Conservation (phyloP, 2,888 invertebrate genomes). For the Lottia gigantea region DNA sequence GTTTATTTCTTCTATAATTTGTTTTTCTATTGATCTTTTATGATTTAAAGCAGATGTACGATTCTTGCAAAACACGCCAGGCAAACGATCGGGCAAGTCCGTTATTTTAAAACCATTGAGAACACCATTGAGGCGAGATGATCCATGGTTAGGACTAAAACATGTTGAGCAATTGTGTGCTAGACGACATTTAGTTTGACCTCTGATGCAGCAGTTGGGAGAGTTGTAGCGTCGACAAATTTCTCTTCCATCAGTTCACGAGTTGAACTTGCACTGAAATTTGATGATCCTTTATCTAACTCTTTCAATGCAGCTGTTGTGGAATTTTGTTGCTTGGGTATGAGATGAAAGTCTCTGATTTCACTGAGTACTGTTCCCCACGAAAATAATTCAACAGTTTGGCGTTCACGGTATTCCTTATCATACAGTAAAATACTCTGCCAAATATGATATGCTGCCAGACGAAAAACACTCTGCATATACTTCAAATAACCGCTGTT, state of each 20-base stretch:
- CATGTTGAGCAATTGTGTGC: constrained; percentile 9
- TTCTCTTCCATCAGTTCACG: constrained; percentile 1
- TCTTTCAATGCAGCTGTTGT: background rate
- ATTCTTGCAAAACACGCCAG: background rate
- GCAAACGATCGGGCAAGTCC: background rate
- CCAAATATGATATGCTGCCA: constrained; percentile 2
- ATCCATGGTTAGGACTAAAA: constrained; percentile 2
- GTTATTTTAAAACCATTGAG: constrained; percentile 4
- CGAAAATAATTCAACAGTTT: background rate
- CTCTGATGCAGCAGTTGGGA: background rate
- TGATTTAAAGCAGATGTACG: constrained; percentile 3
- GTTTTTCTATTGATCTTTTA: background rate
- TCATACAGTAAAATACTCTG: constrained; percentile 5
- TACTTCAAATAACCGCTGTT: background rate
- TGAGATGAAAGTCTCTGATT: background rate
- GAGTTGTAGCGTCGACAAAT: constrained; percentile 7
- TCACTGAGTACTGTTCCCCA: constrained; percentile 4
- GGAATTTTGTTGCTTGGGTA: background rate
- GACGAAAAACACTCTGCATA: background rate
- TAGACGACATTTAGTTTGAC: constrained; percentile 2
- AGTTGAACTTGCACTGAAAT: background rate
- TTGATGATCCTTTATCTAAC: background rate
- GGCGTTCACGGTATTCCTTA: constrained; percentile 13
- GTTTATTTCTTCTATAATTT: constrained; percentile 7
- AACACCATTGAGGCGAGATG: background rate